phyloP scores from a whole-genome alignment of 2,113 vertebrate species.

The Heterotis niloticus region DNA sequence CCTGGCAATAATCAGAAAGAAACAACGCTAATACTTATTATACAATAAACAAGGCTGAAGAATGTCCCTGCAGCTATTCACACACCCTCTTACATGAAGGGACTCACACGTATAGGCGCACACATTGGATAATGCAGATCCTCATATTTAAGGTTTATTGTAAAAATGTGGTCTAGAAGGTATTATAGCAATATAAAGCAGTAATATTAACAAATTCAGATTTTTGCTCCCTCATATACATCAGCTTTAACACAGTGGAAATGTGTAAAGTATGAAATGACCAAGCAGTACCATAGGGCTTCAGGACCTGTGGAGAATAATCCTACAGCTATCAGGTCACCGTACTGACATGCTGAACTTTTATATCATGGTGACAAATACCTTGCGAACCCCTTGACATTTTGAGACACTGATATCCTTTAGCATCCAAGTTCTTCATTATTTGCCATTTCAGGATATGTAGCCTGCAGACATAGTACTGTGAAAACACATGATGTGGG shows the following conservation, averaged over 20 bases:
- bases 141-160: background rate
- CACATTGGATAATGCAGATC: background rate
- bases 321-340: background rate
- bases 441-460: no score
- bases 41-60: background rate
- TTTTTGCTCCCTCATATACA: background rate
- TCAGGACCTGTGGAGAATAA: background rate
- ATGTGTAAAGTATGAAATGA: background rate
- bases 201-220: conserved; percentile 10
- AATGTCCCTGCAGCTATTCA: conserved; percentile 2
- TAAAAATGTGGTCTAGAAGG: no score
- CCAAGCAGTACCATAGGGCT: no score
- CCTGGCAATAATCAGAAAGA: no score
- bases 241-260: background rate
- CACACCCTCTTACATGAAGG: background rate
- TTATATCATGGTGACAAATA: background rate
- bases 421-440: no score
- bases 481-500: no score
- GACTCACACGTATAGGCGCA: background rate
- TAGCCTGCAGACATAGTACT: no score
- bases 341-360: background rate
- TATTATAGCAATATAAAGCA: background rate
- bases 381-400: background rate
- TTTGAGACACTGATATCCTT: background rate
- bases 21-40: no score